Evolutionary conservation across 2,113 vertebrate genomes (phyloP).

Genomic region (Neogobius melanostomus): DNA sequence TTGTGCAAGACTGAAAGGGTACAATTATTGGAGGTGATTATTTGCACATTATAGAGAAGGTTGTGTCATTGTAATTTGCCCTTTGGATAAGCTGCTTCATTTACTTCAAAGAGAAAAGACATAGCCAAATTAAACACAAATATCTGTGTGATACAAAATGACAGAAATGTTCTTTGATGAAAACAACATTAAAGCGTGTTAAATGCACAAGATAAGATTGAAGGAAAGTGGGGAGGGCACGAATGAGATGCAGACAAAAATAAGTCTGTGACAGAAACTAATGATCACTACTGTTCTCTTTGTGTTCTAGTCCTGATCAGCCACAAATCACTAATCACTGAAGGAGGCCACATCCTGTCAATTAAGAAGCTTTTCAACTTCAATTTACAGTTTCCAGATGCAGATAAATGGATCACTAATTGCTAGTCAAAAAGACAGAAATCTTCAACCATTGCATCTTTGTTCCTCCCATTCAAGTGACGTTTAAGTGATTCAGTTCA

Average conservation of each 20-base stretch:
- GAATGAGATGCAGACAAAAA: conserved; percentile 23
- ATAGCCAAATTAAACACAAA: conserved; percentile 13
- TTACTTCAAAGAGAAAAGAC: conserved; percentile 6
- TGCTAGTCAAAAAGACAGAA: conserved; percentile 26
- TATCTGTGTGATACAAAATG: neutral
- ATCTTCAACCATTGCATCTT: conserved; percentile 26
- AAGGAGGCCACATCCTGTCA: conserved; percentile 29
- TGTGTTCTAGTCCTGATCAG: conserved; percentile 39
- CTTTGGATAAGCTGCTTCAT: neutral
- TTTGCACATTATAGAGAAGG: neutral
- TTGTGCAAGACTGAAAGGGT: neutral
- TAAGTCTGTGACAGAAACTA: conserved; percentile 39
- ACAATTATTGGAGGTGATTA: neutral
- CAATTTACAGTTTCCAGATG: conserved; percentile 13
- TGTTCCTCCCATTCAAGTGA: conserved; percentile 7
- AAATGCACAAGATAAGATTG: conserved; percentile 20
- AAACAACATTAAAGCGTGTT: conserved; percentile 26
- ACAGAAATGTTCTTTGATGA: conserved; percentile 24
- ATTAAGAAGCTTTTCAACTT: conserved; percentile 40
- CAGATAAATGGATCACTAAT: conserved; percentile 34
- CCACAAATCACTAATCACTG: conserved; percentile 39
- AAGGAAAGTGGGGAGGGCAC: conserved; percentile 5
- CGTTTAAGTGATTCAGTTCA: no score
- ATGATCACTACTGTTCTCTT: conserved; percentile 57
- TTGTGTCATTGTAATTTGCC: conserved; percentile 5